These are phyloP conservation scores for Cephus runcator DNA, from an alignment of 2,888 invertebrate genomes.

Conservation along the genomic window DNA sequence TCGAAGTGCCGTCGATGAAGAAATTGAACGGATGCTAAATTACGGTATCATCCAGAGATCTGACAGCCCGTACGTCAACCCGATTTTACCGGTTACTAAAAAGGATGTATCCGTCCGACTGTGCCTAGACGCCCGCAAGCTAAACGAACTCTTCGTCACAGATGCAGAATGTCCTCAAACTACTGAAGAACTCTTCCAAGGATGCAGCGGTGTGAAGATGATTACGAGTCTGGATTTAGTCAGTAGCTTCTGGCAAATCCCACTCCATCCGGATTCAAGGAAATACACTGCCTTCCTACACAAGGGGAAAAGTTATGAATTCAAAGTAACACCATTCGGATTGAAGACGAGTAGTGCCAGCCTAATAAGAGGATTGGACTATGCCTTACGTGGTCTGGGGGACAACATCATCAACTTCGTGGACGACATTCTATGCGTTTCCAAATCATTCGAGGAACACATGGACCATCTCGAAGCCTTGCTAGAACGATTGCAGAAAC, in stretches of 20 bases:
- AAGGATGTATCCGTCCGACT: background rate
- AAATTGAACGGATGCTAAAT: conserved; percentile 4
- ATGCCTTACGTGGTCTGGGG: too few relatives aligned
- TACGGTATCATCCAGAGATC: conserved; percentile 6
- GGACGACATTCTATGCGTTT: background rate
- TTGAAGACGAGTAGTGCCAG: too few relatives aligned
- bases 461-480: background rate
- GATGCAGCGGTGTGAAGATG: background rate
- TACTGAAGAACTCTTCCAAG: background rate
- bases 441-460: conserved; percentile 9
- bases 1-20: background rate
- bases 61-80: background rate
- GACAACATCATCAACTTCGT: background rate
- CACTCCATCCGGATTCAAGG: background rate
- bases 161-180: background rate
- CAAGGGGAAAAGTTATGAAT: too few relatives aligned
- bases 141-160: conserved; percentile 3
- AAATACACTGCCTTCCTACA: too few relatives aligned
- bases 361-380: too few relatives aligned
- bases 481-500: background rate
- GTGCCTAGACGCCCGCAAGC: background rate
- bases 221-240: background rate
- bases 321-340: too few relatives aligned
- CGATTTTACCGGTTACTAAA: too few relatives aligned
- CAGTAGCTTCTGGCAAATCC: conserved; percentile 13